Evolutionary conservation across 2,888 invertebrate genomes (phyloP).

Genomic region (Poecilus cupreus): DNA sequence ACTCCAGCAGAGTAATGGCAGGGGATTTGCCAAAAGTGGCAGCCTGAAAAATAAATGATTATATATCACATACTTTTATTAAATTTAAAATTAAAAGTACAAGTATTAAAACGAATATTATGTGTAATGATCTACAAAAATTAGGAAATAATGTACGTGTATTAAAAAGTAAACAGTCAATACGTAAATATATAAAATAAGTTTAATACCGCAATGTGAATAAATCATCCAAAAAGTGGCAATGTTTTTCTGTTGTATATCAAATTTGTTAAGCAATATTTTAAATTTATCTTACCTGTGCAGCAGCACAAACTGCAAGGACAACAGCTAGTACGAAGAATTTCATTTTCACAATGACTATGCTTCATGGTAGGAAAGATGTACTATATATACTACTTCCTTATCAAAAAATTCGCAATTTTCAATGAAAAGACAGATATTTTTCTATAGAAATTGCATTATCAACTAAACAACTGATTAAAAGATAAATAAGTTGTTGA

Average conservation of each 20-base stretch:
- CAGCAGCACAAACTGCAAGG: constrained; percentile 18
- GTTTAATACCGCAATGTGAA: no score
- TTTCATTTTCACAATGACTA: constrained; percentile 10
- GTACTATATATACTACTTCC: not conserved
- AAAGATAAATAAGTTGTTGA: not conserved
- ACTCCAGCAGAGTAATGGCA: not conserved
- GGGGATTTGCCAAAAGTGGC: not conserved
- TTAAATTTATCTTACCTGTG: not conserved
- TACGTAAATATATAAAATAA: no score
- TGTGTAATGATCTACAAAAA: no score
- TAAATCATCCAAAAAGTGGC: no score
- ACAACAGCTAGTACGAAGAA: not conserved
- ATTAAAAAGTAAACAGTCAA: no score
- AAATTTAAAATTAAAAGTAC: no score
- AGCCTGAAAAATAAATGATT: not conserved
- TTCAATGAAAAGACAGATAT: not conserved
- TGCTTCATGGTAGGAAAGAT: not conserved
- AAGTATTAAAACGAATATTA: no score
- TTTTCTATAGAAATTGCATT: not conserved
- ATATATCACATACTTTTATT: not conserved
- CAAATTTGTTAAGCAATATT: no score
- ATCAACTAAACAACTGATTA: not conserved
- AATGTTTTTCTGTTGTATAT: no score
- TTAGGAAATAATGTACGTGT: no score
- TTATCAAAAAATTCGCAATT: not conserved